phyloP scores from a whole-genome alignment of 2,113 vertebrate genomes.

The Irena cyanogastra region DNA sequence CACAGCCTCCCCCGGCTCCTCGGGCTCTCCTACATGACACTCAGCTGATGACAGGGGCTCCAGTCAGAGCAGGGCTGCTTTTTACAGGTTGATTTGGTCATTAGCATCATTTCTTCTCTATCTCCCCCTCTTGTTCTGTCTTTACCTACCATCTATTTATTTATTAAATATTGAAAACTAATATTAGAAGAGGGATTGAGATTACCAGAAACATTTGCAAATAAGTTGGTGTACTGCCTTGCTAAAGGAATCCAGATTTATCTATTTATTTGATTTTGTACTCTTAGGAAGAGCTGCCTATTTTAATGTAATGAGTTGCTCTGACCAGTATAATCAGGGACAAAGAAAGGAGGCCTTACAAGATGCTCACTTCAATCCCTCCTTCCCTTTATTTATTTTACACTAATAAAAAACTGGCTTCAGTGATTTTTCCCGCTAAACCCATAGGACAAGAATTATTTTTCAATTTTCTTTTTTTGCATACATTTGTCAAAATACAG shows the following conservation, averaged over 20 bases:
- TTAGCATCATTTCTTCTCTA: constrained; percentile 19
- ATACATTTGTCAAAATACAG: background rate
- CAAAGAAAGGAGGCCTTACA: constrained; percentile 3
- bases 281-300: background rate
- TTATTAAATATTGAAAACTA: background rate
- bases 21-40: constrained; percentile 45
- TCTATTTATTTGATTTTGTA: background rate
- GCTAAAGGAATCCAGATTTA: background rate
- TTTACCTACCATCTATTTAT: background rate
- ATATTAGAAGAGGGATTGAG: background rate
- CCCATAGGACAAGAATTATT: background rate
- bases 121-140: background rate
- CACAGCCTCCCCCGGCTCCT: constrained; percentile 47
- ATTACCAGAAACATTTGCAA: background rate
- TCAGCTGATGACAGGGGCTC: constrained; percentile 61
- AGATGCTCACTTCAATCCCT: background rate
- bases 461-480: background rate
- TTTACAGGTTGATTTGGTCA: constrained; percentile 58
- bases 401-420: background rate
- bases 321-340: background rate
- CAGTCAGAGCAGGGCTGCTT: constrained; percentile 53
- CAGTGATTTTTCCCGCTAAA: background rate
- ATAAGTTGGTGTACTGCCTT: background rate
- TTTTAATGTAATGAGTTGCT: background rate
- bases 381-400: background rate